Percentiles rank a stretch among this genome's conserved stretches.
Evolutionary conservation across 1,140 invertebrate genomes (phyloP).

Genomic region (Mizuhopecten yessoensis): DNA sequence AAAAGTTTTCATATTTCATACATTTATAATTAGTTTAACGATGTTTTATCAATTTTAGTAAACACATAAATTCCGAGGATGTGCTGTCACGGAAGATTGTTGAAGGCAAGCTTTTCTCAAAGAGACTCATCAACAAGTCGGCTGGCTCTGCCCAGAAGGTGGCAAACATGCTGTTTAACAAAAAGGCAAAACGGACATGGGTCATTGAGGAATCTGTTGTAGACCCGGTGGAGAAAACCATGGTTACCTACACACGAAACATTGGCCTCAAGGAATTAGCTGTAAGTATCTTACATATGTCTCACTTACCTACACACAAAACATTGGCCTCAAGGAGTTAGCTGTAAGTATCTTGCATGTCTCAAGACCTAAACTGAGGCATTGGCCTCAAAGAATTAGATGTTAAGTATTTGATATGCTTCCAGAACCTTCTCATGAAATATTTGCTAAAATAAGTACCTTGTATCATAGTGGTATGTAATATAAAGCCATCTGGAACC

Average conservation of each 20-base stretch:
- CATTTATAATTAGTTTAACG: no score
- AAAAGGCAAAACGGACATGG: neutral
- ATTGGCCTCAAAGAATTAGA: no score
- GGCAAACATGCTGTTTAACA: neutral
- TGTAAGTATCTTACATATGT: neutral
- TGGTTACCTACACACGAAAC: slow-evolving; percentile 23
- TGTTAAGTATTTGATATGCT: no score
- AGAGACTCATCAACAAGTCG: neutral
- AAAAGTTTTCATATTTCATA: no score
- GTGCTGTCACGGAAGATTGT: neutral
- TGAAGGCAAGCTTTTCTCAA: neutral
- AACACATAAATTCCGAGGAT: slow-evolving; percentile 25
- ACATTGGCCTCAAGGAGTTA: no score
- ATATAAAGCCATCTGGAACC: no score
- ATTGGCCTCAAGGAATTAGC: neutral
- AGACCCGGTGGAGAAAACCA: neutral
- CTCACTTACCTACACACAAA: no score
- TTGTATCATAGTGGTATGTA: no score
- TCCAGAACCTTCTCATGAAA: no score
- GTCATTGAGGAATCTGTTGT: neutral
- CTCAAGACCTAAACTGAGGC: no score
- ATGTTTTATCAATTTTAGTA: neutral
- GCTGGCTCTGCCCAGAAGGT: neutral
- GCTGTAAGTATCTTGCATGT: no score
- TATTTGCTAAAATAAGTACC: no score